Base-by-base conservation (phyloP, 2,113 vertebrate species). In the Anarrhichthys ocellatus region DNA sequence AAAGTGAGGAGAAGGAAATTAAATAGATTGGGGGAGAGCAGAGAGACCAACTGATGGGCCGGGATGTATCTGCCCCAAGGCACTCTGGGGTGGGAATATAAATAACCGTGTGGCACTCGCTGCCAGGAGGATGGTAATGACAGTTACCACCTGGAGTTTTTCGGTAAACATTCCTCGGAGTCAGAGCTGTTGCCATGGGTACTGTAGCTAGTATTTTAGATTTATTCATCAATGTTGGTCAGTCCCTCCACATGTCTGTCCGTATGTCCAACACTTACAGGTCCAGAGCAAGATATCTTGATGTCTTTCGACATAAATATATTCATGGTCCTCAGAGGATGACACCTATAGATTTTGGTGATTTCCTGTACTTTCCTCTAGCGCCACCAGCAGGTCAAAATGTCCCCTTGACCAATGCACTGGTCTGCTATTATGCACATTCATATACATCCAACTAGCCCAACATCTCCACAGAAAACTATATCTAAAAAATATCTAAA, bases 71-170 rank as follows among this genome's bases (percentile, higher is more conserved):
- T 71, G 78, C 58, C 78, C 69, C 3, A 14, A 67, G 66, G 89
- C 69, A 84, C 82, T 70, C 42, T 89, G 68, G 84, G 34, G 70
- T 6, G 6, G 50, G 2, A 73, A 76, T 76, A 87, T 73, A 73
- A 84, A 86, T 80, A 78, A 64, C 59, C 0, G 4, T 56, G 66
- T 48, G 50, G 73, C 86, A 2, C 59, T 73, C 7, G 0, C 56
- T 64, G 61, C 76, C 14, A 59, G n/a, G 50, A 20, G 61, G 77
- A 76, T 48, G 69, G 20, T 74, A 15, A 5, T n/a, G 32, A 61
- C 36, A 29, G 20, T 62, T 56, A 14, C 54, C 40, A n/a, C 34
- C 29, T 64, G 59, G 18, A 46, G n/a, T 34, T 50, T 46, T 48
- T 52, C 38, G 34, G 44, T 13, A 44, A 69, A 22, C 56, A 17